Evolutionary conservation across 2,797 vertebrate genomes (phyloP), one percentile per base, ranked within the genome.

Genomic region (Pseudomugil gertrudae): DNA sequence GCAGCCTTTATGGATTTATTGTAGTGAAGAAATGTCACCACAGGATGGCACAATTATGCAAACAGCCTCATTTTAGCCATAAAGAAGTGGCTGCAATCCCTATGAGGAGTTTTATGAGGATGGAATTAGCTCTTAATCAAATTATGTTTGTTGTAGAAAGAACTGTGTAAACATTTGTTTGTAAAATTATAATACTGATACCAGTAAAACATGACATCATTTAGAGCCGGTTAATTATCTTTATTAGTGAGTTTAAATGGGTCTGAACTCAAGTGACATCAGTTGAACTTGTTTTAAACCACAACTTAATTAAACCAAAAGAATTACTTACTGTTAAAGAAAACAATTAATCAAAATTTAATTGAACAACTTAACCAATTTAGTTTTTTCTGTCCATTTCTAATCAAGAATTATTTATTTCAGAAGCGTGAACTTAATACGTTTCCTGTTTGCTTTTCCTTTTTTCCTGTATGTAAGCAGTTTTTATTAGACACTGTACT

Each of bases 1-100:
- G 29, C 9, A 50, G 47, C 11, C 23, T 36, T 60, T 38, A 1
- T 38, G 35, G 5, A 45, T 69, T 71, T 52, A 63, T 1, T 81
- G 63, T 33, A 73, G 58, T 80, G 36, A 33, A 65, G 5, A 30
- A 35, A 63, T 56, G 38, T 63, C 27, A 54, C 61, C 74, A 76
- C 68, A 75, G 62, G 79, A 60, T 66, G 72, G 78, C 47, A 57
- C 36, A 57, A 38, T 48, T 58, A 51, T 60, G 21, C 40, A 64
- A 71, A 59, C 17, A 1, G 3, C 6, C 6, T 30, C 1, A 32
- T 1, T 52, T 57, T 67, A 48, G 33, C 47, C 17, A 54, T 4
- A 29, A 24, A 21, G 33, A 24, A 24, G 38, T 66, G 24, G 9
- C 26, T 40, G 38, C 5, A 40, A 35, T n/a, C n/a, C n/a, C n/a